A percentile compares a stretch with the other conserved stretches of the same genome.
These are phyloP conservation scores for Sciaenops ocellatus DNA, from an alignment of 2,797 vertebrate genomes.

Conservation along the genomic window DNA sequence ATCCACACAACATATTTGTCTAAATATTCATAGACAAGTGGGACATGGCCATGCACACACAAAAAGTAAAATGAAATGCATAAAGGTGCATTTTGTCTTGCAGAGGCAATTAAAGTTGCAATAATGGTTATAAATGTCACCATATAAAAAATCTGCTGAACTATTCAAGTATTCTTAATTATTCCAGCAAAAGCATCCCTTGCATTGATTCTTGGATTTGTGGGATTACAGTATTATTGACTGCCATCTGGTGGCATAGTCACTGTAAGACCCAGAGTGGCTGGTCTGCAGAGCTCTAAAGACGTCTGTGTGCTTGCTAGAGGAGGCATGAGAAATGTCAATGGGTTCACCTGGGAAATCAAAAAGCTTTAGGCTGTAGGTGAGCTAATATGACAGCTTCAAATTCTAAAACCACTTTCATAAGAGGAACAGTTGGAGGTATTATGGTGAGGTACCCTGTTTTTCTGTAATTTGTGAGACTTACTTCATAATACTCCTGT, in stretches of 20 bases:
- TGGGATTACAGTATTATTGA: conserved; percentile 49
- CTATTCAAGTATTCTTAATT: conserved; percentile 4
- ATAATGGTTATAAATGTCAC: conserved; percentile 11
- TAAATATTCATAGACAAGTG: neutral
- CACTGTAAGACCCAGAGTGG: conserved; percentile 6
- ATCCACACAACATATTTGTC: neutral
- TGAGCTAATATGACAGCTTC: conserved; percentile 21
- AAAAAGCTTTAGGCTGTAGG: conserved; percentile 23
- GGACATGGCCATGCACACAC: neutral
- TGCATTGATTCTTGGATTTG: conserved; percentile 48
- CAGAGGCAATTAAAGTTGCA: neutral
- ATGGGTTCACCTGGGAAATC: conserved; percentile 45
- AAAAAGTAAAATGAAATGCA: neutral
- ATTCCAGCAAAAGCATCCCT: conserved; percentile 23
- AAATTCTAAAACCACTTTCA: conserved; percentile 12
- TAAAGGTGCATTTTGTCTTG: neutral
- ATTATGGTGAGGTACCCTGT: neutral
- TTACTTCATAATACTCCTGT: neutral
- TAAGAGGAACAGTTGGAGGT: neutral
- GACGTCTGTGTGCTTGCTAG: conserved; percentile 1
- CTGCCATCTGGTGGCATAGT: conserved; percentile 68
- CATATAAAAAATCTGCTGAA: conserved; percentile 16
- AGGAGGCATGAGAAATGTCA: conserved; percentile 31
- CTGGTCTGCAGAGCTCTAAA: conserved; percentile 4
- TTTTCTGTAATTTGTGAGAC: conserved; percentile 31